phyloP scores from a whole-genome alignment of 2,888 invertebrate genomes.

The Calameuta idolon region DNA sequence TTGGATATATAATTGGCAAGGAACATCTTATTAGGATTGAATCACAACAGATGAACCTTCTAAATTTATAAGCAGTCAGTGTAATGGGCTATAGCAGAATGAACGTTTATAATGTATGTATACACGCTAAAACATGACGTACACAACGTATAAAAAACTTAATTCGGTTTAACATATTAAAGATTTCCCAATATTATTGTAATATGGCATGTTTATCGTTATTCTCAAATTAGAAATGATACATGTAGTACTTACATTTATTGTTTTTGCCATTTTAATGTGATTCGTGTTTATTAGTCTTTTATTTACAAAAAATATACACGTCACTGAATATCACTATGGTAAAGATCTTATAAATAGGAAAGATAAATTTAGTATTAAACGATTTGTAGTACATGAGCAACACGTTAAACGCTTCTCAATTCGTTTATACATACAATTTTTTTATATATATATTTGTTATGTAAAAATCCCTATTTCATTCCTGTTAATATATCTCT shows the following conservation, averaged over 20 bases:
- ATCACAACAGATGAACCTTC: conserved; percentile 65
- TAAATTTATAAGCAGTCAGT: neutral
- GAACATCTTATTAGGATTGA: conserved; percentile 90
- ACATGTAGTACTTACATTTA: no score
- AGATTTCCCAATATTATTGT: neutral
- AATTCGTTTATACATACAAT: neutral
- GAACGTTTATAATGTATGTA: neutral
- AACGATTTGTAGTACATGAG: neutral
- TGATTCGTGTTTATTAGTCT: neutral
- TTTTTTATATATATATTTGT: conserved; percentile 2
- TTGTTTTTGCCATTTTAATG: neutral
- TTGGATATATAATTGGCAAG: conserved; percentile 96
- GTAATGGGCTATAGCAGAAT: neutral
- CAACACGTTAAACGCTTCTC: neutral
- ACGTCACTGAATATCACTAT: neutral
- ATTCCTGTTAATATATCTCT: conserved; percentile 8
- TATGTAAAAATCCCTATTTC: neutral
- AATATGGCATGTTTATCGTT: neutral
- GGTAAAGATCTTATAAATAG: neutral
- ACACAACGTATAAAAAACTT: neutral
- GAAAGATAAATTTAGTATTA: neutral
- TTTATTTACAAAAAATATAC: neutral
- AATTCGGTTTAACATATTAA: neutral
- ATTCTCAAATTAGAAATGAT: neutral
- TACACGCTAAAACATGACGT: neutral